These are phyloP conservation scores for Drosophila monieri DNA, from an alignment of 2,888 invertebrate species.

Conservation along the genomic window DNA sequence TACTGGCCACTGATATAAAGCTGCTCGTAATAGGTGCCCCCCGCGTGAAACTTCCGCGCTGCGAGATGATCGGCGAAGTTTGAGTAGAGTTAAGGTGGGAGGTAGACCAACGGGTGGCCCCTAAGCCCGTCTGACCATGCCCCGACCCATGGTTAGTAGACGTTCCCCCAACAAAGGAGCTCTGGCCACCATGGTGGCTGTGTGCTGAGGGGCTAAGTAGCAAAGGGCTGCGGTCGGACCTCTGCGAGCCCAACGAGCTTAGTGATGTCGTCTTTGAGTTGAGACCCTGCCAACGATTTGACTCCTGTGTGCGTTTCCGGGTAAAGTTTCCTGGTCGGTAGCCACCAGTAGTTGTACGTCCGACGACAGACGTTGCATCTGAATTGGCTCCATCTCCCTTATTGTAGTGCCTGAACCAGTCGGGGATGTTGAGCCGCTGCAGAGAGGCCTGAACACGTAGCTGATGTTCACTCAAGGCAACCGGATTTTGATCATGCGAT, in stretches of 20 bases:
- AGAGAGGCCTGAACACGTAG: conserved; percentile 95
- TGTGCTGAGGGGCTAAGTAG: conserved; percentile 84
- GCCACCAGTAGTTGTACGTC: conserved; percentile 34
- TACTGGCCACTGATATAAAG: conserved; percentile 87
- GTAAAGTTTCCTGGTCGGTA: conserved; percentile 91
- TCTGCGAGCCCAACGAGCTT: conserved; percentile 88
- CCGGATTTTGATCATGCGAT: conserved; percentile 85
- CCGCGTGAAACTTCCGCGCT: conserved; percentile 89
- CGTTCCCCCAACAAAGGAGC: conserved; percentile 35
- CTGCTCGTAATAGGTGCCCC: conserved; percentile 84
- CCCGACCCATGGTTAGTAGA: conserved; percentile 42
- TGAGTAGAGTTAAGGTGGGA: conserved; percentile 90
- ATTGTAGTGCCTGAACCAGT: conserved; percentile 91
- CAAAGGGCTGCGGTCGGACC: conserved; percentile 84
- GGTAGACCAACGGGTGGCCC: conserved; percentile 88
- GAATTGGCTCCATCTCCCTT: conserved; percentile 71
- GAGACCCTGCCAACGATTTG: conserved; percentile 87
- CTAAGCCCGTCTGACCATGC: conserved; percentile 29
- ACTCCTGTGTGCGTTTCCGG: conserved; percentile 90
- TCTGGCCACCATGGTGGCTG: conserved; percentile 84
- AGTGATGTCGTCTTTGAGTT: conserved; percentile 94
- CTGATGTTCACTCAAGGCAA: conserved; percentile 95
- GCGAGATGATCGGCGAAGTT: conserved; percentile 90
- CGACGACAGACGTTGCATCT: conserved; percentile 52
- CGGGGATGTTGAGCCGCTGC: conserved; percentile 96